Base-by-base conservation (phyloP, 2,113 vertebrate species). In the Austrofundulus limnaeus region DNA sequence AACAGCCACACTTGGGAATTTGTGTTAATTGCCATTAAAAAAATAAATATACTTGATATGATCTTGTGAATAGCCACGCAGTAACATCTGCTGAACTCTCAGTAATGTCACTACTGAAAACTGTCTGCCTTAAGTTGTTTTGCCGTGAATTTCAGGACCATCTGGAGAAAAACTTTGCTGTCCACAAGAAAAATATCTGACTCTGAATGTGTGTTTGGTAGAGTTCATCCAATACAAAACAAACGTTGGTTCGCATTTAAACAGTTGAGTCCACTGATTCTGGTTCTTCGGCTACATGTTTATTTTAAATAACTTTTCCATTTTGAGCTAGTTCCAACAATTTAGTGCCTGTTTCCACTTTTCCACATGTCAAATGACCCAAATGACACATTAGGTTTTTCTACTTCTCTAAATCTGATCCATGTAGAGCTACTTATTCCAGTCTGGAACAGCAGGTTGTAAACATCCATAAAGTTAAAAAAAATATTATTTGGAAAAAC, bases 101-200 rank as follows among this genome's bases (percentile, higher is more conserved):
- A 34, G 31, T 34, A 34, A 34, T 34, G 31, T 34, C 31, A 34
- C 31, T 8, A 34, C 31, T 34, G 10, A 34, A 51, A 38, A 25
- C 48, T 61, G 56, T 21, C 13, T 55, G 37, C 15, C 3, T 3
- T 1, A 0, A 42, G 59, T 70, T 77, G 23, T 58, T 75, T 80
- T 62, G 74, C 48, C 67, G 51, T 20, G 46, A 43, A 51, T 60
- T 45, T 71, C 41, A 66, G 54, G 20, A 31, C 58, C 84, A 86
- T 87, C 85, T 90, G 86, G 72, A 76, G 57, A 86, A 80, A 17
- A 61, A 70, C 58, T 83, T 61, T 61, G 15, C 51, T 19, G 34
- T 61, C 52, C 46, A 65, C 51, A 74, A 71, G 65, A 67, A 74
- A 34, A 80, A 84, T 81, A 80, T 71, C 24, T 67, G 64, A 76